Base-by-base conservation (phyloP, 2,888 invertebrate genomes). In the Drosophila nr. medialis region DNA sequence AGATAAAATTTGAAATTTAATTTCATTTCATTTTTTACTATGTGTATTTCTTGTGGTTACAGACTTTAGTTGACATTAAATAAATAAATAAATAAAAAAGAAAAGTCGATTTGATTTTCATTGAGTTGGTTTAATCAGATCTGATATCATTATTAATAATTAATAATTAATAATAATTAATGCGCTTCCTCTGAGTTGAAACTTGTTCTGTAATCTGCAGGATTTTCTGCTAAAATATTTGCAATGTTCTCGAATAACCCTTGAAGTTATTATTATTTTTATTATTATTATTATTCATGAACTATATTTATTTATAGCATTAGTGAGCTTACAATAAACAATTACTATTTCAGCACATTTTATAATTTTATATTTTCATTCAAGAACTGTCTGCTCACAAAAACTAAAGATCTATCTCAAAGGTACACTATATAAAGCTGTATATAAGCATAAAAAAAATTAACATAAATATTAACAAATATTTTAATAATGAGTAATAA, bases 161-260 rank as follows among this genome's bases (percentile, higher is more conserved):
- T 30, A 7, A 18, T 18, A 5, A 36, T 36, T 36, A 36, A 18
- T 36, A 18, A 13, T 7, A 21, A 21, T 42, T 21, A 21, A 21
- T 21, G 11, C n/a, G 6, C n/a, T n/a, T 42, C 2, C n/a, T n/a
- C n/a, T 42, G 10, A n/a, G 5, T n/a, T n/a, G 6, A 3, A 21
- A 21, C 1, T 13, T 21, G 42, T 6, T 13, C 21, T 21, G 1
- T 13, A 42, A 21, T 6, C 13, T 21, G 21, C 5, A 0, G 6
- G 3, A 21, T 21, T 42, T 42, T 42, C 42, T 42, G 6, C 1
- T 6, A 0, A 36, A 15, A 3, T 18, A 18, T 36, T 36, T 36
- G 18, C 36, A 36, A 21, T 0, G 10, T 42, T 10, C 10, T 40
- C 7, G 2, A 40, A 2, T n/a, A 18, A 4, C 0, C 0, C 4